Conservation (phyloP, 1,140 invertebrate genomes). For the Drosophila sp. region DNA sequence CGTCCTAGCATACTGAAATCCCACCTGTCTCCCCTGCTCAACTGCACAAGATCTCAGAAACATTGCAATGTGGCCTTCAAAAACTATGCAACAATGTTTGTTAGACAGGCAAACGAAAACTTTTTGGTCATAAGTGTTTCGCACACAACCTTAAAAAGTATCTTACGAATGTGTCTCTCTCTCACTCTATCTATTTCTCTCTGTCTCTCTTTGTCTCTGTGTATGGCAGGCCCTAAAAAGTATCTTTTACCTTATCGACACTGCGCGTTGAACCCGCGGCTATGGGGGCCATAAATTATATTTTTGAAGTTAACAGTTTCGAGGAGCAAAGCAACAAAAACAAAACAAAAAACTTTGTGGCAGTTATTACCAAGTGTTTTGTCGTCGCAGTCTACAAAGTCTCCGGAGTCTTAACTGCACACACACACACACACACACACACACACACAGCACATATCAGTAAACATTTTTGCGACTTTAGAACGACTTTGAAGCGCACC, state of each 20-base stretch:
- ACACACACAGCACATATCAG: slow-evolving; percentile 59
- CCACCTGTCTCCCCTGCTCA: background rate
- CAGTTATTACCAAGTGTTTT: slow-evolving; percentile 83
- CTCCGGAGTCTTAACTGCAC: slow-evolving; percentile 12
- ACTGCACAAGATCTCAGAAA: background rate
- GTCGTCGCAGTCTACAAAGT: slow-evolving; percentile 52
- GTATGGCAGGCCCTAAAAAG: slow-evolving; percentile 47
- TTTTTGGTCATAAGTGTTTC: slow-evolving; percentile 77
- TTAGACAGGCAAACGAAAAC: slow-evolving; percentile 67
- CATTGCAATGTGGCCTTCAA: slow-evolving; percentile 56
- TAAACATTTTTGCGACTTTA: slow-evolving; percentile 77
- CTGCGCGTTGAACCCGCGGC: slow-evolving; percentile 70
- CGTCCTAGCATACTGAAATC: slow-evolving; percentile 47
- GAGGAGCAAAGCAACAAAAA: slow-evolving; percentile 33
- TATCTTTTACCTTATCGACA: slow-evolving; percentile 81
- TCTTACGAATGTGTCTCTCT: slow-evolving; percentile 45
- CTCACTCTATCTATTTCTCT: no score
- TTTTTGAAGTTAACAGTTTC: slow-evolving; percentile 74
- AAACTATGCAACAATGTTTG: slow-evolving; percentile 82
- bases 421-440: background rate
- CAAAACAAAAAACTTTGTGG: slow-evolving; percentile 70
- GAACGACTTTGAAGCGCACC: slow-evolving; percentile 72
- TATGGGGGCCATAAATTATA: slow-evolving; percentile 81
- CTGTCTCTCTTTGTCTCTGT: slow-evolving; percentile 3
- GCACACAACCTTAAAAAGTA: slow-evolving; percentile 59